Percentiles rank a stretch among this genome's conserved stretches.
Conservation (phyloP, 2,888 invertebrate species). For the Ichneumoninae sp. region DNA sequence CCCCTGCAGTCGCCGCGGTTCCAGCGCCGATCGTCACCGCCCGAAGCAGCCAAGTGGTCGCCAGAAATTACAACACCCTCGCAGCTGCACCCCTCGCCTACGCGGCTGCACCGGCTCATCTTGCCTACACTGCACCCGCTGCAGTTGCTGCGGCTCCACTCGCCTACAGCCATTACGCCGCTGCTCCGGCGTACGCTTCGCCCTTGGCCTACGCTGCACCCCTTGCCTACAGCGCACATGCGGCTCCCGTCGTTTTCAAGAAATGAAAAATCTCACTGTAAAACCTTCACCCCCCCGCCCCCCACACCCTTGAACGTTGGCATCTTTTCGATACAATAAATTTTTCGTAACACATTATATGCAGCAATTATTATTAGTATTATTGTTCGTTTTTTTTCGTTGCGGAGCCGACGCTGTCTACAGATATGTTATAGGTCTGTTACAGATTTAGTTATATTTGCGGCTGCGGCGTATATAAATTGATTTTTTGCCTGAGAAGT, state of each 20-base stretch:
- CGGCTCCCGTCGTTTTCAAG: conserved; percentile 69
- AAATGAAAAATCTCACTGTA: conserved; percentile 59
- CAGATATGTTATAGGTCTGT: neutral
- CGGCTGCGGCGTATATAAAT: no score
- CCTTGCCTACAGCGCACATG: conserved; percentile 75
- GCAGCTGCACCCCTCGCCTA: conserved; percentile 85
- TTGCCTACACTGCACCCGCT: conserved; percentile 81
- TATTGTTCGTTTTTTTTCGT: neutral
- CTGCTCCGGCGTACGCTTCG: conserved; percentile 69
- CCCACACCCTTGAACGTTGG: conserved; percentile 31
- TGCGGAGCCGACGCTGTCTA: neutral
- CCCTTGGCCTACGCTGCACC: conserved; percentile 72
- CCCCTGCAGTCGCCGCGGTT: conserved; percentile 73
- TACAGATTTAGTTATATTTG: neutral
- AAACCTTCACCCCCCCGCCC: neutral
- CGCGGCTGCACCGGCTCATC: conserved; percentile 85
- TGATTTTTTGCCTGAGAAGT: neutral
- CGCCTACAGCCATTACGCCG: conserved; percentile 72
- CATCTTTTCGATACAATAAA: conserved; percentile 65
- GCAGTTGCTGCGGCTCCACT: conserved; percentile 75
- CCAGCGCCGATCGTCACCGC: conserved; percentile 87
- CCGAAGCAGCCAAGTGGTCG: conserved; percentile 88
- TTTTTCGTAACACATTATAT: conserved; percentile 43
- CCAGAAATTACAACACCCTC: conserved; percentile 87
- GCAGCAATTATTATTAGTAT: neutral